Evolutionary conservation across 2,797 vertebrate genomes (phyloP), one percentile per base, ranked within the genome.

Genomic region (Amniataba percoides): DNA sequence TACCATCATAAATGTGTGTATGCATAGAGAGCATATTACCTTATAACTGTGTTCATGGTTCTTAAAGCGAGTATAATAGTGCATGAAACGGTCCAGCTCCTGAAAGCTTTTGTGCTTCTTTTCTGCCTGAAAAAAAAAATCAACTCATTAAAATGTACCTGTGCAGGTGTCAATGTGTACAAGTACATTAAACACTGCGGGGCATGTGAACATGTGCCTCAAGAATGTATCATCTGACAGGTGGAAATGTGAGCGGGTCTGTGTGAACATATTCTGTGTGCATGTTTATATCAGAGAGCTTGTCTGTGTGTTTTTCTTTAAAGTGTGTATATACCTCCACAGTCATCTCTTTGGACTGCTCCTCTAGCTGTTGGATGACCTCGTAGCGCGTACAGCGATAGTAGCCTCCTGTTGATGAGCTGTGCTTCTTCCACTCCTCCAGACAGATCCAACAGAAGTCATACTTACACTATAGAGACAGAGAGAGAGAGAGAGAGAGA

Each of bases 351-450:
- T 99, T 99, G 80, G 97, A 98, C 85, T 99, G 97, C 78, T 99
- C 98, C 83, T 99, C 98, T 71, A 99, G 96, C 68, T 99, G 98
- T 52, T 98, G 97, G 86, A 99, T 99, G 83, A 99, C 96, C 91
- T 99, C 98, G 66, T 99, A 99, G 82, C 98, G 98, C 65, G 98
- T 99, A 73, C 98, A 99, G 85, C 98, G 96, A 86, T 99, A 99
- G 89, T 99, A 99, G 49, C 98, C 98, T 83, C 98, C 98, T 14
- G 98, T 99, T 42, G 98, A 99, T 48, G 98, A 99, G 93, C 98
- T 99, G 94, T 99, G 98, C 70, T 99, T 99, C 94, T 99, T 99
- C 98, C 98, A 99, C 84, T 99, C 98, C 94, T 99, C 98, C 91
- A 99, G 93, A 89, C 98, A 99, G 92, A 99, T 99, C 98, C 98